Conservation (phyloP, 1,140 invertebrate species). For the Megalopta genalis region DNA sequence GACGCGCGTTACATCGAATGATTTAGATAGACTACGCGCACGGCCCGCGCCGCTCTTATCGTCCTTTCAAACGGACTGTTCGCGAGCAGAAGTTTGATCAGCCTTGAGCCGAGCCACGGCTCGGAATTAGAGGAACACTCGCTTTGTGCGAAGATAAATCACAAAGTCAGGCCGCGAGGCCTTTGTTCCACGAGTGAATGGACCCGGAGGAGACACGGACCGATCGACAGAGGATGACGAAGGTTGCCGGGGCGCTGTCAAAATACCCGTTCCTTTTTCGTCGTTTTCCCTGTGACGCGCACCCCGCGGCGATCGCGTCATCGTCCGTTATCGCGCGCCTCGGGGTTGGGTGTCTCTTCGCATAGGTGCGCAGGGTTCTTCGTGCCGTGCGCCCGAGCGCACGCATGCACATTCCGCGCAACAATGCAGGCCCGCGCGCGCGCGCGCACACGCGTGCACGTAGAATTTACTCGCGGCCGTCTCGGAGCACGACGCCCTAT, state of each 20-base stretch:
- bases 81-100: conserved; percentile 10
- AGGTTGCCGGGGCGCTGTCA: conserved; percentile 72
- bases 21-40: conserved; percentile 42
- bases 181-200: conserved; percentile 55
- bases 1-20: conserved; percentile 29
- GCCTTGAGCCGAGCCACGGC: neutral
- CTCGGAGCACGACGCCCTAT: conserved; percentile 16
- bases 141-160: conserved; percentile 25
- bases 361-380: neutral
- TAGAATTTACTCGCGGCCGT: conserved; percentile 47
- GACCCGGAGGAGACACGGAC: neutral
- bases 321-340: conserved; percentile 60
- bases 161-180: conserved; percentile 25
- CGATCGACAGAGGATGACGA: conserved; percentile 67
- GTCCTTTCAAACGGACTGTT: neutral
- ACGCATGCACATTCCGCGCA: conserved; percentile 35
- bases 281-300: conserved; percentile 27
- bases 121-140: neutral
- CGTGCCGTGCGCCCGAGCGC: too few species aligned
- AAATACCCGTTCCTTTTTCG: conserved; percentile 63
- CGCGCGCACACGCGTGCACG: conserved; percentile 20
- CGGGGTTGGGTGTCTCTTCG: conserved; percentile 18
- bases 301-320: conserved; percentile 64
- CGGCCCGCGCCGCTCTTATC: conserved; percentile 9
- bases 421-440: conserved; percentile 5